A percentile compares a stretch with the other conserved stretches of the same genome.
Conservation (phyloP, 2,113 vertebrate genomes). For the Brachypodius melanocephalos region DNA sequence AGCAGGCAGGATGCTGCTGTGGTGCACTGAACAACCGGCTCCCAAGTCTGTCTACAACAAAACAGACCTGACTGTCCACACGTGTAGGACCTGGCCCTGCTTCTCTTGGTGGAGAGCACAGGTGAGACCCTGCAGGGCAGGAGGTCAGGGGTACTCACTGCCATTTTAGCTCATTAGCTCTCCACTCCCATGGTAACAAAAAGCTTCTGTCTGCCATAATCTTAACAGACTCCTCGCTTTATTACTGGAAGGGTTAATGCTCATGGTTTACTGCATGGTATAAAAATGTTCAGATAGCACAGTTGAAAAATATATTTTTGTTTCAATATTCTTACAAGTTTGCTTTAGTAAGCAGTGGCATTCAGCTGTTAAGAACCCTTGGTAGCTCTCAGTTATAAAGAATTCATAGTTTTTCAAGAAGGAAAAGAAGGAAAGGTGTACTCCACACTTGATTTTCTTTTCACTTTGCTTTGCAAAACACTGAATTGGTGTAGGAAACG, state of each 20-base stretch:
- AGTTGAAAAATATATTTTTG: neutral
- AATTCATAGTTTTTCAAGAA: neutral
- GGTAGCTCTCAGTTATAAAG: neutral
- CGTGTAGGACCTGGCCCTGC: neutral
- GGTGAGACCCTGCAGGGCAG: neutral
- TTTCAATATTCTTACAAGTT: neutral
- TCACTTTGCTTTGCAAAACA: neutral
- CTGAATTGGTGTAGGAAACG: neutral
- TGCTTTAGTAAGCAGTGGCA: neutral
- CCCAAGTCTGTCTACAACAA: neutral
- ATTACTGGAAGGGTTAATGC: neutral
- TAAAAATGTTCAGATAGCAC: neutral
- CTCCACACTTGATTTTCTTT: neutral
- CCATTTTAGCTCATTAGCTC: neutral
- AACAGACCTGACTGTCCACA: neutral
- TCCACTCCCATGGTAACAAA: neutral
- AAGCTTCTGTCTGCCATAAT: neutral
- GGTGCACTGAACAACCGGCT: fast-evolving
- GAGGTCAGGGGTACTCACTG: neutral
- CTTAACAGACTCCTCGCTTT: neutral
- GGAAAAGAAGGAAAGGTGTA: neutral
- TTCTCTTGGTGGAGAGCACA: neutral
- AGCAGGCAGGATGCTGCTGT: neutral
- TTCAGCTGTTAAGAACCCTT: neutral
- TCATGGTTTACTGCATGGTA: neutral